Evolutionary conservation across 1,140 invertebrate genomes (phyloP), one percentile per base, ranked within the genome.

Genomic region (Tribolium madens): DNA sequence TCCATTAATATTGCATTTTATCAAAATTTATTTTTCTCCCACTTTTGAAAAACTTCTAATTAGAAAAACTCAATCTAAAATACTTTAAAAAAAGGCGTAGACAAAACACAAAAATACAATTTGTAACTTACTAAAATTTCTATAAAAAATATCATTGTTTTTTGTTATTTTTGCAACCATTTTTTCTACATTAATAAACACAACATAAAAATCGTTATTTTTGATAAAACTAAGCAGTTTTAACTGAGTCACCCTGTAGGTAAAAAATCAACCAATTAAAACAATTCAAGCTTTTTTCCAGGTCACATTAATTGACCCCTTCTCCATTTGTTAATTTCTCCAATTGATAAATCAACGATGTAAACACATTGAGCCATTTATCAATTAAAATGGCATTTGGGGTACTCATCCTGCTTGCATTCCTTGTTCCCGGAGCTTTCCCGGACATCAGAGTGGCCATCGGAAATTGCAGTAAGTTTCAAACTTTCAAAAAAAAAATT

Each of bases 41-140:
- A 60, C 53, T 75, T 78, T 78, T 78, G 17, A 13, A 57, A 78
- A 78, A 77, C 77, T 78, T 78, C 76, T 78, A 78, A 78, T 78
- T 78, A 78, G 77, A 74, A 78, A 78, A 78, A 75, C 77, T 78
- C 77, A 78, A 78, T 76, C 75, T 78, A 78, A 68, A 75, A 78
- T 76, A 73, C 77, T 78, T 76, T 68, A 69, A 71, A n/a, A n/a
- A n/a, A n/a, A n/a, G n/a, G n/a, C n/a, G n/a, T n/a, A n/a, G n/a
- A n/a, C n/a, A n/a, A n/a, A n/a, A n/a, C n/a, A n/a, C n/a, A n/a
- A n/a, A n/a, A n/a, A n/a, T n/a, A n/a, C n/a, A n/a, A n/a, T n/a
- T n/a, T n/a, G n/a, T n/a, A n/a, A n/a, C n/a, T n/a, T n/a, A n/a
- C n/a, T n/a, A n/a, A n/a, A n/a, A n/a, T n/a, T n/a, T n/a, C n/a